Evolutionary conservation across 92 coral and sea anemone genomes (phyloP).

Genomic region (Palythoa caribaeorum): DNA sequence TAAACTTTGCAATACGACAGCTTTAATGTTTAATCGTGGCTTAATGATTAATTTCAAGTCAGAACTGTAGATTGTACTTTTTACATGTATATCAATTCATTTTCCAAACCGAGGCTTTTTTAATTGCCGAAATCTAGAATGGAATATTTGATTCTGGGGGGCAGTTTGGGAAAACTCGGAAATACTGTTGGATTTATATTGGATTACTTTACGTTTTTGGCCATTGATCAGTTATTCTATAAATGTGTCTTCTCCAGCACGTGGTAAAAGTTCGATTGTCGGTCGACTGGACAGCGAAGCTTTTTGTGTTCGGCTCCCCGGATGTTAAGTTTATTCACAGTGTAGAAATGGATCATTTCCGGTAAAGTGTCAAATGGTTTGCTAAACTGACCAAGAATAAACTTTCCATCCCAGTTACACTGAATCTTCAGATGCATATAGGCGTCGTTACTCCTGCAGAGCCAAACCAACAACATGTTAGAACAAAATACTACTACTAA

Average conservation of each 20-base stretch:
- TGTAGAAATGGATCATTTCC: conserved; percentile 85
- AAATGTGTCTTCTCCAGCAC: conserved; percentile 75
- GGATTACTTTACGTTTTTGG: background rate
- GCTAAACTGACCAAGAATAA: conserved; percentile 97
- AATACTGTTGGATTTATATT: background rate
- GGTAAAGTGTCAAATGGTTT: conserved; percentile 96
- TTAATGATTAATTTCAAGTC: background rate
- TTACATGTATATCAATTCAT: conserved; percentile 7
- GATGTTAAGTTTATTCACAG: conserved; percentile 91
- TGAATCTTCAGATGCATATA: conserved; percentile 95
- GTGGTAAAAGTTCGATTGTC: conserved; percentile 78
- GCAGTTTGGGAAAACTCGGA: background rate
- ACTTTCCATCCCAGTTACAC: conserved; percentile 69
- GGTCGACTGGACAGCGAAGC: conserved; percentile 73
- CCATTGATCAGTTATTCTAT: background rate
- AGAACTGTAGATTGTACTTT: background rate
- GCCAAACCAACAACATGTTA: background rate
- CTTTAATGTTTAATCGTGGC: background rate
- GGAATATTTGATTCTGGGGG: background rate
- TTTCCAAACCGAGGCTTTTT: background rate
- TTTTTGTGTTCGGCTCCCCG: conserved; percentile 96
- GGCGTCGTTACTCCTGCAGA: conserved; percentile 86
- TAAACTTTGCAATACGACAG: background rate
- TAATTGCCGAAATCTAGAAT: conserved; percentile 3
- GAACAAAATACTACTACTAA: background rate